Percentiles rank a stretch among this genome's conserved stretches.
Evolutionary conservation across 2,888 invertebrate genomes (phyloP).

Genomic region (Siphonodentalium dalli): DNA sequence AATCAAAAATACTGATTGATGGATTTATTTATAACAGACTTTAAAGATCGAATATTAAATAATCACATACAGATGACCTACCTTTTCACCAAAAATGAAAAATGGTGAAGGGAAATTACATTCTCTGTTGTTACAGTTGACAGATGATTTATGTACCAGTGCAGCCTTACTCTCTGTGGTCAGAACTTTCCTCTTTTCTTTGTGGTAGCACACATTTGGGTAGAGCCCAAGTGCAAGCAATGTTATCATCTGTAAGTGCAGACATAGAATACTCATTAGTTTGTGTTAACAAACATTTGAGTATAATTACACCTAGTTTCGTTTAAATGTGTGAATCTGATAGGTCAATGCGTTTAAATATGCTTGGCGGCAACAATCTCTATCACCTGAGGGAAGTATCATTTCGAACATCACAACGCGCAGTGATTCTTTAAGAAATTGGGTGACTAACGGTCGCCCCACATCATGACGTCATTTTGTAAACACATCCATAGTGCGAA

Average conservation of each 20-base stretch:
- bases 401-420: too few relatives aligned
- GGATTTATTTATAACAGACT: not conserved
- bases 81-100: slow-evolving; percentile 97
- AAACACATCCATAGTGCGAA: too few relatives aligned
- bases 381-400: too few relatives aligned
- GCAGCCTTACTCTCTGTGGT: slow-evolving; percentile 96
- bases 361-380: too few relatives aligned
- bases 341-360: too few relatives aligned
- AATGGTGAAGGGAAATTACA: slow-evolving; percentile 90
- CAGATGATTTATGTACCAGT: slow-evolving; percentile 94
- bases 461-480: too few relatives aligned
- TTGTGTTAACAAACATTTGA: not conserved
- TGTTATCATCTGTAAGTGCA: slow-evolving; percentile 71
- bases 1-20: too few relatives aligned
- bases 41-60: not conserved
- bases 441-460: too few relatives aligned
- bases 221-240: slow-evolving; percentile 91
- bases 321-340: too few relatives aligned
- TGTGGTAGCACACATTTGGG: slow-evolving; percentile 95
- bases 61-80: slow-evolving; percentile 41
- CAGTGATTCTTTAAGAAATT: too few relatives aligned
- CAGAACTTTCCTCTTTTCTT: slow-evolving; percentile 92
- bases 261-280: not conserved
- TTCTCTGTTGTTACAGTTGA: slow-evolving; percentile 76
- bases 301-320: too few relatives aligned